phyloP scores from a whole-genome alignment of 1,140 invertebrate genomes.

The Pemphigus obesinymphae region DNA sequence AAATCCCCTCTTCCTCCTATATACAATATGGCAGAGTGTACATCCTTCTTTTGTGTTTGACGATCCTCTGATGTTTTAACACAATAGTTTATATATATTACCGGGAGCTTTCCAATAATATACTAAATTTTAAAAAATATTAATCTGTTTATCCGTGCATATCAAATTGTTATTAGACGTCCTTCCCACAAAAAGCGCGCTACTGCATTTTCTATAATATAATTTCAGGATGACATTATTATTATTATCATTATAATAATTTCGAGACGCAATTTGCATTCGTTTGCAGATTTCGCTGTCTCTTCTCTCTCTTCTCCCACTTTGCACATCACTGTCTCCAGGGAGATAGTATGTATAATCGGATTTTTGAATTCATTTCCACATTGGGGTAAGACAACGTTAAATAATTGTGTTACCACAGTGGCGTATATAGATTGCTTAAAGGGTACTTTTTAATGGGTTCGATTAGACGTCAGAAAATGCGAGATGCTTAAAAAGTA shows the following conservation, averaged over 20 bases:
- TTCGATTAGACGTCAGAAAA: not conserved
- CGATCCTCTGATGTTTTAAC: not conserved
- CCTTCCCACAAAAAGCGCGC: not conserved
- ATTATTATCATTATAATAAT: slow-evolving; percentile 38
- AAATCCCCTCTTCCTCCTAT: not conserved
- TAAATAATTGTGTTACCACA: slow-evolving; percentile 8
- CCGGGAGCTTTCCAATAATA: not conserved
- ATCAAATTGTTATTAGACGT: not conserved
- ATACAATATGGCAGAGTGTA: not conserved
- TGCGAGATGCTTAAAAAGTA: not conserved
- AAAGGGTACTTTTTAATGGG: not conserved
- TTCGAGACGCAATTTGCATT: slow-evolving; percentile 35
- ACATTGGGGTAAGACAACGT: slow-evolving; percentile 37
- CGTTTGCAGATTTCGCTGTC: not conserved
- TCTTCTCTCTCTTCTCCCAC: not conserved
- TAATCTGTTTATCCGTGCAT: not conserved
- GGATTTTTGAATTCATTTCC: slow-evolving; percentile 21
- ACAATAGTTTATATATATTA: not conserved
- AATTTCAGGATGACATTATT: slow-evolving; percentile 8
- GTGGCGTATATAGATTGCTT: not conserved
- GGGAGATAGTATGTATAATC: slow-evolving; percentile 19
- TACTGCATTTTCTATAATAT: not conserved
- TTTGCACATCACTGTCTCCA: not conserved
- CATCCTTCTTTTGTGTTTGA: not conserved
- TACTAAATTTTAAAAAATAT: not conserved